Conservation (phyloP, 2,888 invertebrate species). For the Rambutsinella grinnellia region DNA sequence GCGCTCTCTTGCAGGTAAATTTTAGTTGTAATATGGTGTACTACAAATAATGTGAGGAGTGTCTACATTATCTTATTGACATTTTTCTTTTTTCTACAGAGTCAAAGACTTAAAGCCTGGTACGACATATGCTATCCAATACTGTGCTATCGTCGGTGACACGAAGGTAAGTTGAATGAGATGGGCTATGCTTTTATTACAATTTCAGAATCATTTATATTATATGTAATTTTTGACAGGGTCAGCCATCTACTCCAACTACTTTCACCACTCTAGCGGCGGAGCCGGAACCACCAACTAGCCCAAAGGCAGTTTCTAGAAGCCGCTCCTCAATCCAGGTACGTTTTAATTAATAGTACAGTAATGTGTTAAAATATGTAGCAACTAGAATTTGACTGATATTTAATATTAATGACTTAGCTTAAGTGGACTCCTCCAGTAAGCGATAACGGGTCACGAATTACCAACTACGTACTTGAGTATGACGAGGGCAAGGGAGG, state of each 20-base stretch:
- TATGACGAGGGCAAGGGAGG: conserved; percentile 78
- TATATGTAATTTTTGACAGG: no score
- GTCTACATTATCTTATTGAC: no score
- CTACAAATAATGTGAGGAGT: no score
- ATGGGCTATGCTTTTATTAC: no score
- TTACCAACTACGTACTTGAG: conserved; percentile 83
- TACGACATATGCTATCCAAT: conserved; percentile 84
- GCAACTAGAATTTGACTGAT: not conserved
- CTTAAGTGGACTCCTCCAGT: conserved; percentile 76
- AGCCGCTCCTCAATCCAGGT: conserved; percentile 62
- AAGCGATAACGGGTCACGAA: conserved; percentile 84
- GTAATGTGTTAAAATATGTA: not conserved
- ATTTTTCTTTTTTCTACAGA: conserved; percentile 67
- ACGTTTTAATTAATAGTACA: conserved; percentile 14
- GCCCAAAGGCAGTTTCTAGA: conserved; percentile 58
- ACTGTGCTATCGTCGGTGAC: conserved; percentile 83
- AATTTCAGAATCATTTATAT: no score
- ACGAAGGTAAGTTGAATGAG: no score
- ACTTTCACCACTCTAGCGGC: conserved; percentile 86
- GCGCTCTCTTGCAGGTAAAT: conserved; percentile 78
- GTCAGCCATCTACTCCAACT: conserved; percentile 82
- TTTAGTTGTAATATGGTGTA: no score
- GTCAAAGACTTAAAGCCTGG: conserved; percentile 85
- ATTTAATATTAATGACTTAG: conserved; percentile 62
- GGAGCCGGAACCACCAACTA: conserved; percentile 80